Base-by-base conservation (phyloP, 2,113 vertebrate species). In the Vanacampus margaritifer region DNA sequence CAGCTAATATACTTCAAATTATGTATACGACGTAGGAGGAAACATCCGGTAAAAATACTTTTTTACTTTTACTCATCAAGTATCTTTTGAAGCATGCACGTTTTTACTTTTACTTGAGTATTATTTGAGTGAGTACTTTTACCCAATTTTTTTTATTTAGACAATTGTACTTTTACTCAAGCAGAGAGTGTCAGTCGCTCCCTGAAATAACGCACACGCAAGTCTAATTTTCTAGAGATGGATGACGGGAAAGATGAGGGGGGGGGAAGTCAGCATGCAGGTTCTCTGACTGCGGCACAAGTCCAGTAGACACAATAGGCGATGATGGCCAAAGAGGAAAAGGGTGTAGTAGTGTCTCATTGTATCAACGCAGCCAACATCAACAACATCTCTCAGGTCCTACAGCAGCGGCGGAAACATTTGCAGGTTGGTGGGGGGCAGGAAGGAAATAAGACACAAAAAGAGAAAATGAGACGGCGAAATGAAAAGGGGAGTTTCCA, bases 401-500 rank as follows among this genome's bases (percentile, higher is more conserved):
- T 62, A 4, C 35, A 66, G 46, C 24, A 64, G 23, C 39, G 63
- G 67, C 56, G 61, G 80, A 80, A 83, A 82, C 70, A 71, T 50
- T 64, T 62, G 39, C 45, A 63, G 50, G 21, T 65, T 45, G 48
- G 35, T 50, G 36, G 70, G 62, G 41, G 37, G 66, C 75, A 83
- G 82, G 81, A 82, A 86, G 82, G 79, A 88, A 84, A 74, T 35
- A 32, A 67, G 46, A 16, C 1, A 3, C 79, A 75, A 21, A 67
- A 54, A 60, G 7, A 57, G 24, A 19, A 41, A 68, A 24, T 37
- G 23, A 43, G 48, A 68, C 14, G 53, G 73, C 54, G 41, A 74
- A 69, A 75, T 65, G 73, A 74, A 63, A 73, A 32, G n/a, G 83
- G 84, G 88, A 80, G 72, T 89, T 91, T 87, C 86, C 87, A 83